Evolutionary conservation across 2,113 vertebrate genomes (phyloP).

Genomic region (Paramisgurnus dabryanus): DNA sequence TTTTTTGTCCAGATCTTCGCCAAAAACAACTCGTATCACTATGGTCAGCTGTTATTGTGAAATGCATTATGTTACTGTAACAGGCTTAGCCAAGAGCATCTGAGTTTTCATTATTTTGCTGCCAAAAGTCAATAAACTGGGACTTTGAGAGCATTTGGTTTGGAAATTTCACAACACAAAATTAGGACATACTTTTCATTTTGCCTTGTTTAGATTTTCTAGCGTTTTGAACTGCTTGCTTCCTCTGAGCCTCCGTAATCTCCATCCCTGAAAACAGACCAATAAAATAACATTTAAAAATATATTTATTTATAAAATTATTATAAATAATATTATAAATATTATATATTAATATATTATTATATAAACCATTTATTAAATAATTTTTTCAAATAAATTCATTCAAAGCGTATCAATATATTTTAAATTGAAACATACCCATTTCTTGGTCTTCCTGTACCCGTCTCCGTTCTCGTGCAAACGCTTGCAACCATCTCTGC

Average conservation of each 20-base stretch:
- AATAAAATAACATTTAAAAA: constrained; percentile 13
- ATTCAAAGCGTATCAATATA: background rate
- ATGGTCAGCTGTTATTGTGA: no score
- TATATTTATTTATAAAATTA: no score
- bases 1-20: no score
- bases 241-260: constrained; percentile 91
- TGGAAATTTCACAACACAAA: background rate
- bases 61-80: background rate
- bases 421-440: constrained; percentile 71
- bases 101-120: no score
- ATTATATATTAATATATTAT: no score
- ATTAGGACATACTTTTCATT: constrained; percentile 81
- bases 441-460: constrained; percentile 92
- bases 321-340: no score
- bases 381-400: no score
- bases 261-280: constrained; percentile 84
- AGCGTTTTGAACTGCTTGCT: constrained; percentile 90
- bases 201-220: constrained; percentile 89
- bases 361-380: no score
- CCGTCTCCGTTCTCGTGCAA: constrained; percentile 81
- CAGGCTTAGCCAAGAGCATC: background rate
- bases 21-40: no score
- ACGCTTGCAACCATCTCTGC: constrained; percentile 88
- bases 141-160: background rate
- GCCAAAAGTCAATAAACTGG: no score